Evolutionary conservation across 2,797 vertebrate species (phyloP), one percentile per base, ranked within the genome.

Genomic region (Phoebastria nigripes): DNA sequence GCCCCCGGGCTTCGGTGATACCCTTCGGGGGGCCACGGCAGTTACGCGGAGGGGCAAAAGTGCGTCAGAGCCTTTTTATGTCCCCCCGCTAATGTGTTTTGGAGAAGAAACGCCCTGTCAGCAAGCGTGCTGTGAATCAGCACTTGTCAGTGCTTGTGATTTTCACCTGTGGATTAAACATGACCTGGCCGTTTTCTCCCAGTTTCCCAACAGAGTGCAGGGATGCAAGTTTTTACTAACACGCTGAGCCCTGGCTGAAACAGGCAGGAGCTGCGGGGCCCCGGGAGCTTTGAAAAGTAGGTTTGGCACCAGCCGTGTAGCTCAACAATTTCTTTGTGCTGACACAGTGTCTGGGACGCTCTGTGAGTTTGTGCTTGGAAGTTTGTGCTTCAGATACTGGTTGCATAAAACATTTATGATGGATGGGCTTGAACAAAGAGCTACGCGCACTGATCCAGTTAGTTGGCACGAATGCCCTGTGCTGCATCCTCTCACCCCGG

Each of bases 401-500:
- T 54, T 25, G 66, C 14, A 2, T 82, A 21, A 55, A 92, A 74
- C 13, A 6, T 8, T 25, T 12, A 1, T 2, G 42, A 14, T 62
- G 37, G 46, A 28, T 58, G 82, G 11, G 4, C 31, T 78, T 47
- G 76, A 63, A 19, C 46, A 31, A 31, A 49, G 19, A 46, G 44
- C 44, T 51, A 1, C 0, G 0, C 0, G 2, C 26, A 4, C 39
- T 4, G 1, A 4, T 62, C 3, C 1, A 2, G 29, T 82, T 47
- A 35, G 24, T 12, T 62, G 51, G 42, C 10, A 4, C 2, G 25
- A 39, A 12, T 51, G 11, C 9, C 37, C 6, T 3, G 25, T 11
- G 41, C 72, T 37, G 35, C 33, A 12, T 89, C 62, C 26, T 66
- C 31, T 54, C 13, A 6, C 3, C 37, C n/a, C 42, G 0, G 6